Percentiles rank a stretch among this genome's conserved stretches.
Evolutionary conservation across 37 sponge, comb jelly and placozoan genomes (phyloP).

Genomic region (Axinella damicornis): DNA sequence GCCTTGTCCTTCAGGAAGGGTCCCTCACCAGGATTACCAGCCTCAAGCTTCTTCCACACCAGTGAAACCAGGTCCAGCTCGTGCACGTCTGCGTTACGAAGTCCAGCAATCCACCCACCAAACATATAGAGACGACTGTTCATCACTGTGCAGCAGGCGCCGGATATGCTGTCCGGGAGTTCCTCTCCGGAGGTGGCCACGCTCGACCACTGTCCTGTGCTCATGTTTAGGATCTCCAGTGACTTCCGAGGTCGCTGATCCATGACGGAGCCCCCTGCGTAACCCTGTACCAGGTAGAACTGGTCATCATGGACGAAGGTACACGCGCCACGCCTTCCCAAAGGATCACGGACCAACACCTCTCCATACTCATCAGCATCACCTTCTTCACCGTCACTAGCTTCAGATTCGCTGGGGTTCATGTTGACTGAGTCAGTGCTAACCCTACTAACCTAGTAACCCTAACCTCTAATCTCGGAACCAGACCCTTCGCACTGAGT

Average conservation of each 20-base stretch:
- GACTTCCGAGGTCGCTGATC: too few species aligned
- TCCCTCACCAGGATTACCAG: not conserved
- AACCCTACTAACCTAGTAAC: too few species aligned
- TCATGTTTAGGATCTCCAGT: too few species aligned
- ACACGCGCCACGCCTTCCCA: constrained; percentile 18
- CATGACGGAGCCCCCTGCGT: not conserved
- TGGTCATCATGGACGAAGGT: not conserved
- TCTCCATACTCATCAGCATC: too few species aligned
- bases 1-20: constrained; percentile 65
- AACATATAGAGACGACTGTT: constrained; percentile 31
- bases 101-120: constrained; percentile 43
- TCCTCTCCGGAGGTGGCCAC: not conserved
- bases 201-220: too few species aligned
- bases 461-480: too few species aligned
- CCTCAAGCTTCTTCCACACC: constrained; percentile 27
- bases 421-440: too few species aligned
- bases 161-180: not conserved
- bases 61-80: constrained; percentile 18
- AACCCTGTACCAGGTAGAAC: constrained; percentile 4
- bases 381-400: too few species aligned
- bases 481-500: too few species aligned
- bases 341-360: not conserved
- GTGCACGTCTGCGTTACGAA: constrained; percentile 26
- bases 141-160: constrained; percentile 20
- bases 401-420: too few species aligned